Base-by-base conservation (phyloP, 2,113 vertebrate species). In the Campylomormyrus tamandua region DNA sequence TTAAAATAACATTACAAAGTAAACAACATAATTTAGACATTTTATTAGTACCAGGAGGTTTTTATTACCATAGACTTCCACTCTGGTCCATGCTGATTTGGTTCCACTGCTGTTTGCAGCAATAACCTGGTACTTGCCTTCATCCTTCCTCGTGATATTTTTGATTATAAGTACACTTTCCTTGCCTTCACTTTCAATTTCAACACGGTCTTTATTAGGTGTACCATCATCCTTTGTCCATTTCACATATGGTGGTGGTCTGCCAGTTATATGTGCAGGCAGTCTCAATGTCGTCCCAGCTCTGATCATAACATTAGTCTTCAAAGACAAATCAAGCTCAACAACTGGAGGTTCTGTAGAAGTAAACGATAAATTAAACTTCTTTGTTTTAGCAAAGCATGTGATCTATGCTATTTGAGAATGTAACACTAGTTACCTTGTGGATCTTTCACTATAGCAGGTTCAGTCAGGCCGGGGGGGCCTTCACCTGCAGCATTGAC, bases 401-500 rank as follows among this genome's bases (percentile, higher is more conserved):
- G 88, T 31, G 42, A 70, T 83, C 2, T 80, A 39, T 87, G 62
- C 17, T 52, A 35, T 70, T 70, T 21, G 2, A 19, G 21, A 53
- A 48, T 88, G 46, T 80, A 45, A 39, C 10, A 89, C 24, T 45
- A 62, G 21, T 89, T 96, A 99, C 98, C 98, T 97, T 96, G 96
- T 92, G 98, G 98, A 94, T 99, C 97, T 88, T 93, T 96, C 92
- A 99, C 98, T 2, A 98, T 97, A 89, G 97, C 94, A 0, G 97
- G 95, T 89, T 96, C 96, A 0, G 98, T 99, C 93, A 98, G 96
- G 92, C 98, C 98, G 49, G 98, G 98, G 0, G 97, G 95, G 90
- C 98, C 98, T 95, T 99, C 98, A 0, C 98, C 98, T 10, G 97
- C 98, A 1, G 91, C 93, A 35, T 99, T 99, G 92, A 98, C 95